These are phyloP conservation scores for Synanceia verrucosa DNA, from an alignment of 2,797 vertebrate species.

Conservation along the genomic window DNA sequence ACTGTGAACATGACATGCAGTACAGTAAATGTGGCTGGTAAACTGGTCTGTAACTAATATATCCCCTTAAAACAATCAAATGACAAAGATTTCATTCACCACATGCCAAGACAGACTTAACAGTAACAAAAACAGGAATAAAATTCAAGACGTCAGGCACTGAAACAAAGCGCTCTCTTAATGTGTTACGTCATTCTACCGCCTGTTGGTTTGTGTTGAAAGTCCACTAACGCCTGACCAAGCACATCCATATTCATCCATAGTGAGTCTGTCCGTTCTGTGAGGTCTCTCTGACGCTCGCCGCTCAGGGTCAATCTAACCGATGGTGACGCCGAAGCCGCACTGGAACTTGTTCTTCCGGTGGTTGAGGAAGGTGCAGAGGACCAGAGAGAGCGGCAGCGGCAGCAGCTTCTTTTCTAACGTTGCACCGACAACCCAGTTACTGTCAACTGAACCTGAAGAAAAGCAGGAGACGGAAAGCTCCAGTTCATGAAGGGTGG, in stretches of 20 bases:
- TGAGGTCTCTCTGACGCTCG: slow-evolving; percentile 7
- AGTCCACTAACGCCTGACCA: slow-evolving; percentile 12
- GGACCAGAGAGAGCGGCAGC: slow-evolving; percentile 89
- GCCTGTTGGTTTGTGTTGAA: slow-evolving; percentile 7
- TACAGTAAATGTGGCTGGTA: not conserved
- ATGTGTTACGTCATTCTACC: slow-evolving; percentile 1
- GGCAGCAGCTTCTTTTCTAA: slow-evolving; percentile 93
- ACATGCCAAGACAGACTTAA: slow-evolving; percentile 42
- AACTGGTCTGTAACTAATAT: slow-evolving; percentile 18
- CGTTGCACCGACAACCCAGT: slow-evolving; percentile 91
- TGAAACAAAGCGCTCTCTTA: slow-evolving; percentile 36
- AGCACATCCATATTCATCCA: slow-evolving; percentile 4
- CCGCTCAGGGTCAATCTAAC: slow-evolving; percentile 72
- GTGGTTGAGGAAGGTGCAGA: slow-evolving; percentile 93
- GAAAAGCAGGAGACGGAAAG: not conserved
- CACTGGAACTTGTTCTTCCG: slow-evolving; percentile 94
- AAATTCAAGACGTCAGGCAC: slow-evolving; percentile 47
- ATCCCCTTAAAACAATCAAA: slow-evolving; percentile 21
- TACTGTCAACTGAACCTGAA: slow-evolving; percentile 90
- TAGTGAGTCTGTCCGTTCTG: slow-evolving; percentile 22
- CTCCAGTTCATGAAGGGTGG: not conserved
- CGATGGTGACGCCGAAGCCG: slow-evolving; percentile 91
- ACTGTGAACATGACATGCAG: slow-evolving; percentile 27
- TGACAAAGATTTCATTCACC: slow-evolving; percentile 31
- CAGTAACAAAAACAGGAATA: slow-evolving; percentile 48